These are phyloP conservation scores for Drosophila ficusphila DNA, from an alignment of 1,140 invertebrate species.

Conservation along the genomic window DNA sequence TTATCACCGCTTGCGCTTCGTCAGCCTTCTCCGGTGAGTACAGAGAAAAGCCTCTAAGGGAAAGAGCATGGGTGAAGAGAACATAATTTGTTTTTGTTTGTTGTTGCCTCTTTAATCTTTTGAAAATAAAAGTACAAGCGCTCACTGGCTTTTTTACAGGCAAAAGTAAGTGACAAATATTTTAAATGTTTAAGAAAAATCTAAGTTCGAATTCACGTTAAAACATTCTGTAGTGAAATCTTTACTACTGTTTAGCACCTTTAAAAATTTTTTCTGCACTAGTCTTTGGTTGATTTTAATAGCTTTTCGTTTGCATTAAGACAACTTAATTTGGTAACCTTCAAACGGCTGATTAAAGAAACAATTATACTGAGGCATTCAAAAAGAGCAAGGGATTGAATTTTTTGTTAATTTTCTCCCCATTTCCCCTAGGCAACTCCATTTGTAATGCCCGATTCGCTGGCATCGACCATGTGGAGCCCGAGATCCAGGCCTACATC, in stretches of 20 bases:
- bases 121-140: constrained; percentile 74
- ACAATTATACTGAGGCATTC: neutral
- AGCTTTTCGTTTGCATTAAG: too few relatives aligned
- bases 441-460: constrained; percentile 89
- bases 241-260: too few relatives aligned
- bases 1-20: constrained; percentile 85
- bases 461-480: constrained; percentile 86
- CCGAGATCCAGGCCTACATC: constrained; percentile 85
- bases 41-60: constrained; percentile 12
- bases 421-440: constrained; percentile 26
- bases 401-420: constrained; percentile 6
- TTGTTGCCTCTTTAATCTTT: constrained; percentile 51
- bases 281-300: too few relatives aligned
- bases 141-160: constrained; percentile 75
- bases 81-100: constrained; percentile 29
- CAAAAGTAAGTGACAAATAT: constrained; percentile 61
- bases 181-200: neutral
- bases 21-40: constrained; percentile 66
- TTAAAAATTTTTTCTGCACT: too few relatives aligned
- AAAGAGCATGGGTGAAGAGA: constrained; percentile 52
- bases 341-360: too few relatives aligned
- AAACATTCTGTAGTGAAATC: neutral
- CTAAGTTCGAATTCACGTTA: too few relatives aligned
- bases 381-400: constrained; percentile 4
- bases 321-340: too few relatives aligned